Percentiles rank a stretch among this genome's conserved stretches.
Conservation (phyloP, 2,113 vertebrate species). For the Stegastes partitus region DNA sequence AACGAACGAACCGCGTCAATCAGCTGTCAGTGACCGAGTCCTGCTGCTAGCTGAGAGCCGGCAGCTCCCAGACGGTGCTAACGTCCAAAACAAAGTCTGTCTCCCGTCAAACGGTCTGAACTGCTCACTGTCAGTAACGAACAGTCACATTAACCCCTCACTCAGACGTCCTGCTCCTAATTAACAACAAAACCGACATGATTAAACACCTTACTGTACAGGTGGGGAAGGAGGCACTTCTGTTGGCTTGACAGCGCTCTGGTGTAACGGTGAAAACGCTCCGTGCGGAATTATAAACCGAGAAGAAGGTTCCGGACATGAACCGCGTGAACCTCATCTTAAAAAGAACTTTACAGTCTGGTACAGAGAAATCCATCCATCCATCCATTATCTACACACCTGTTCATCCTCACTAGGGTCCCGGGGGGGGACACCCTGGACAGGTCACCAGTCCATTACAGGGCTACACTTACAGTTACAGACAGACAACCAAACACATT, state of each 20-base stretch:
- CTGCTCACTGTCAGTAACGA: neutral
- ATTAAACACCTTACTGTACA: slow-evolving; percentile 56
- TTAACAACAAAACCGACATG: neutral
- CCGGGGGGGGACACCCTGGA: too few relatives aligned
- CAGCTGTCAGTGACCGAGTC: neutral
- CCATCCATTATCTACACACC: too few relatives aligned
- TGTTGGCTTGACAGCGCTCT: slow-evolving; percentile 18
- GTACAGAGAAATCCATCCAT: too few relatives aligned
- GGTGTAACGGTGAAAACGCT: slow-evolving; percentile 54
- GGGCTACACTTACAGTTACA: too few relatives aligned
- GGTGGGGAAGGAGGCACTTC: neutral
- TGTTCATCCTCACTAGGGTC: too few relatives aligned
- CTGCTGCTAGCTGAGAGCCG: slow-evolving; percentile 11
- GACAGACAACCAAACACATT: too few relatives aligned
- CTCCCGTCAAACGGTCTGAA: neutral
- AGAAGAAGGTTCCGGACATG: slow-evolving; percentile 58
- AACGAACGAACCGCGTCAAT: neutral
- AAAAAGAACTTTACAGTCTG: too few relatives aligned
- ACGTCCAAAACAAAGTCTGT: slow-evolving; percentile 23
- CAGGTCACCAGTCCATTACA: too few relatives aligned
- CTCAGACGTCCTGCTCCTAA: fast-evolving
- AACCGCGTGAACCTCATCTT: too few relatives aligned
- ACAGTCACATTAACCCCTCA: neutral
- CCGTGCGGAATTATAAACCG: slow-evolving; percentile 20
- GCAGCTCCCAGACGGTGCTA: neutral